phyloP scores from a whole-genome alignment of 1,140 invertebrate genomes.

The Pseudobourletiella spinata region DNA sequence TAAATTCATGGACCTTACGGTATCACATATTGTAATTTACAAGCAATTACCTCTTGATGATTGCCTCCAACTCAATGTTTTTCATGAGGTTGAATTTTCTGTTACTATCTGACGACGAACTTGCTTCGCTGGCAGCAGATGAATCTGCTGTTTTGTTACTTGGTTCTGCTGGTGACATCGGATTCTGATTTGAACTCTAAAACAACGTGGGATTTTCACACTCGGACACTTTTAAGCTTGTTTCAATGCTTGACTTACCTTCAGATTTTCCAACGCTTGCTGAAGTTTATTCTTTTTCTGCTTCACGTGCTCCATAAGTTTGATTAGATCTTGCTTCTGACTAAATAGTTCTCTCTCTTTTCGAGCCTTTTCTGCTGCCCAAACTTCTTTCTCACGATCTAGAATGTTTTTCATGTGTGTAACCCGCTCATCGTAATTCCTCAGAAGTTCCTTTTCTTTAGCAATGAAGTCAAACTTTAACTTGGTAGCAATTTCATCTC shows the following conservation, averaged over 20 bases:
- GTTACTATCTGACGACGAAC: background rate
- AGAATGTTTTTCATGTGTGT: constrained; percentile 5
- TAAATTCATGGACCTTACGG: too few relatives aligned
- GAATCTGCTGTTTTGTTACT: too few relatives aligned
- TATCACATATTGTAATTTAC: background rate
- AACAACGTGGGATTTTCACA: too few relatives aligned
- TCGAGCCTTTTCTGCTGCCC: constrained; percentile 10
- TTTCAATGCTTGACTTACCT: too few relatives aligned
- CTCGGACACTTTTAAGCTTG: too few relatives aligned
- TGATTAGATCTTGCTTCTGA: constrained; percentile 3
- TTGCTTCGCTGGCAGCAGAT: too few relatives aligned
- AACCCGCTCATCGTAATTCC: constrained; percentile 25
- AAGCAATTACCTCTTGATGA: background rate
- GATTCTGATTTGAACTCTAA: too few relatives aligned
- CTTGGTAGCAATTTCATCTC: constrained; percentile 29
- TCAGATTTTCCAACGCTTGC: background rate
- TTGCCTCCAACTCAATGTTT: background rate
- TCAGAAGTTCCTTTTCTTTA: constrained; percentile 29
- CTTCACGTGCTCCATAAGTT: background rate
- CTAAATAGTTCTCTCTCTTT: constrained; percentile 24
- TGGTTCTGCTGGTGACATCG: too few relatives aligned
- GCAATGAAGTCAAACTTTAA: constrained; percentile 20
- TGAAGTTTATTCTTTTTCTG: background rate
- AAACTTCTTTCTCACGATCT: constrained; percentile 21
- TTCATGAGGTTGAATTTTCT: background rate